Evolutionary conservation across 2,888 invertebrate genomes (phyloP).

Genomic region (Camponotus fellah): DNA sequence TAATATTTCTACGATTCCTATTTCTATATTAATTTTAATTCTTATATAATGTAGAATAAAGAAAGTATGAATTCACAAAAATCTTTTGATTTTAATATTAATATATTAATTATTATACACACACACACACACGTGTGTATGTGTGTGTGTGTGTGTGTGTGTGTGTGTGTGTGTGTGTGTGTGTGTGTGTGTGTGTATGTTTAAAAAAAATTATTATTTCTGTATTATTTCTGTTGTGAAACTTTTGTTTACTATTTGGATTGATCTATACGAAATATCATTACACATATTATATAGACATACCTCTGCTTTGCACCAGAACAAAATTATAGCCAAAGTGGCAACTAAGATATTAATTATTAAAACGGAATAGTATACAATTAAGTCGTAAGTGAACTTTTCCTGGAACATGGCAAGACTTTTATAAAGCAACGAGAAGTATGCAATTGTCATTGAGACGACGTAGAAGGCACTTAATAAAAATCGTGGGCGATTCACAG

Average conservation of each 20-base stretch:
- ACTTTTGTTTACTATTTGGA: background rate
- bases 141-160: too few species aligned
- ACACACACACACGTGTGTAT: too few species aligned
- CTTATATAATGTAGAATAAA: background rate
- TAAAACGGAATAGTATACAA: background rate
- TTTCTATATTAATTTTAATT: background rate
- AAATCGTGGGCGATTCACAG: slow-evolving; percentile 28
- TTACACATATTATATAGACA: background rate
- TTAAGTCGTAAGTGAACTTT: background rate
- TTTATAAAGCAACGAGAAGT: background rate
- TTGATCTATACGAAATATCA: background rate
- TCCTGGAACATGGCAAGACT: background rate
- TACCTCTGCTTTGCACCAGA: slow-evolving; percentile 31
- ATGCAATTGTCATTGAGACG: background rate
- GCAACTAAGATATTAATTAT: slow-evolving; percentile 22
- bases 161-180: too few species aligned
- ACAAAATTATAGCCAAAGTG: slow-evolving; percentile 6
- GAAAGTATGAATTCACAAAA: background rate
- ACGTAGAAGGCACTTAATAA: slow-evolving; percentile 5
- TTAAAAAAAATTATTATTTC: background rate
- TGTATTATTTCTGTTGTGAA: background rate
- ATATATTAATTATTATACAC: too few species aligned
- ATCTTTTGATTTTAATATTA: background rate
- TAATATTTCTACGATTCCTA: background rate
- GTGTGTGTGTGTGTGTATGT: too few species aligned